Base-by-base conservation (phyloP, 1,140 invertebrate species). In the Chrysopa pallens region DNA sequence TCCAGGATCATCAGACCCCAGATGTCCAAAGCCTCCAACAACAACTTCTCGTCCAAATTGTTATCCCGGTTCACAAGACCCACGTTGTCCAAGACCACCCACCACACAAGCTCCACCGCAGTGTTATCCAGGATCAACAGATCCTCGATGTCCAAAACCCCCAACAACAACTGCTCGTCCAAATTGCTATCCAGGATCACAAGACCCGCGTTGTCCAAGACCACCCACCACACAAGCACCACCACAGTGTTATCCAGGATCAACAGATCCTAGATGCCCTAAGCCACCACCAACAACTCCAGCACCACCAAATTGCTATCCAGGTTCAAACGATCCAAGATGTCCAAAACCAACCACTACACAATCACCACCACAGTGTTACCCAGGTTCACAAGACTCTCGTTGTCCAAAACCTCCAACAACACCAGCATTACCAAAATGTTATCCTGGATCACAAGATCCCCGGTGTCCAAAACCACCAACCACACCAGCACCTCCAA, bases 301-400 rank as follows among this genome's bases (percentile, higher is more conserved):
- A 8, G 48, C 46, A 17, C 45, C 48, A 47, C 17, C 52, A 3
- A 50, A 52, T 23, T 60, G 58, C 48, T 53, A 51, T 42, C 56
- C 56, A 17, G 58, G 59, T 6, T 54, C 49, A 12, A 51, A 44
- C 6, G 42, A 43, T 52, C 51, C 36, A 44, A 48, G 56, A 46
- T 65, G 61, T 38, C 56, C 11, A 42, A 43, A 39, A 7, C 29
- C 48, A 40, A 35, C 44, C 38, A 17, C 23, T 15, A 29, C 42
- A 44, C 42, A 44, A 29, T 52, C 52, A 40, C 46, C 52, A 42
- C 58, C 53, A 4, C 46, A 45, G 9, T 65, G 63, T 41, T 64
- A 56, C 40, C 63, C 63, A 14, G 64, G 64, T 15, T 56, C 52
- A 7, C 48, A 35, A 15, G 60, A 66, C 47, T 52, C 59, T 9